These are phyloP conservation scores for Psittacula echo DNA, from an alignment of 2,797 vertebrate genomes.

Conservation along the genomic window DNA sequence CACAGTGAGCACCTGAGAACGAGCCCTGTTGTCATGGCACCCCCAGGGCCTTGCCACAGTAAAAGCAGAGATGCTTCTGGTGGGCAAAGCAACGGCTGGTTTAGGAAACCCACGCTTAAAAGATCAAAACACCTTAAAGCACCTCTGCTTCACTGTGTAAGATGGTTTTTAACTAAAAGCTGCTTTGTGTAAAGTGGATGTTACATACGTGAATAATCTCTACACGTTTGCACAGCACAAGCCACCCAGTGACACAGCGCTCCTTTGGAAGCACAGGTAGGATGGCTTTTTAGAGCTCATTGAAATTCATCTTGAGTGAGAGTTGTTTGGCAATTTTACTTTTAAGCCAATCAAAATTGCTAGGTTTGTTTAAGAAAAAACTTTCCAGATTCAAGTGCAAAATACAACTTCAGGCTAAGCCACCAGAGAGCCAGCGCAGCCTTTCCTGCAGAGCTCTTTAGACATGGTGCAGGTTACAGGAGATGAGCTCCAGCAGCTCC, in stretches of 20 bases:
- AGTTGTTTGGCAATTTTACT: background rate
- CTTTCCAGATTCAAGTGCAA: background rate
- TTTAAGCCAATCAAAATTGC: background rate
- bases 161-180: background rate
- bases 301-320: background rate
- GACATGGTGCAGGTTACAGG: background rate
- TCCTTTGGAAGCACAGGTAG: background rate
- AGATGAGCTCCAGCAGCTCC: background rate
- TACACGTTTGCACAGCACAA: background rate
- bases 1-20: rapidly evolving
- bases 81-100: background rate
- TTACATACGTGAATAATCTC: background rate
- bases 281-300: background rate
- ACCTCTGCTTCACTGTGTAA: background rate
- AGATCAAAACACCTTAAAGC: background rate
- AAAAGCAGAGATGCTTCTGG: background rate
- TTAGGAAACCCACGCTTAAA: background rate
- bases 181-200: background rate
- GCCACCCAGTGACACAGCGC: no score
- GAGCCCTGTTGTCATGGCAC: background rate
- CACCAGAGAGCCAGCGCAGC: background rate
- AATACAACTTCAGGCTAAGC: background rate
- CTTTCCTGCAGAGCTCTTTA: background rate
- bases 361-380: background rate
- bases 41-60: background rate